phyloP scores from a whole-genome alignment of 2,888 invertebrate genomes.

The Toxonevra muliebris region DNA sequence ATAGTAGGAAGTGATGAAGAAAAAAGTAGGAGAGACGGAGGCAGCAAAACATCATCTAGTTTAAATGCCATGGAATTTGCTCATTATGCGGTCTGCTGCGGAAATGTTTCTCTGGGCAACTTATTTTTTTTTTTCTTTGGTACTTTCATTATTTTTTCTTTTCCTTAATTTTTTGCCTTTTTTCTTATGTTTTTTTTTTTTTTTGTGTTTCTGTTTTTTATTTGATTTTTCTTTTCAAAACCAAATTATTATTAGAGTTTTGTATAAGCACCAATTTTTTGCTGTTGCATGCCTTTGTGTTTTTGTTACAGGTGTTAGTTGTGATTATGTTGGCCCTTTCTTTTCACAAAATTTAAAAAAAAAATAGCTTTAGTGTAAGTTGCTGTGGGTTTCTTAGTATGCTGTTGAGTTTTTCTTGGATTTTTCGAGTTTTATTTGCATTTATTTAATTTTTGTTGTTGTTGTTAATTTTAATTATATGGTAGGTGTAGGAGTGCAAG shows the following conservation, averaged over 20 bases:
- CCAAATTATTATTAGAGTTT: slow-evolving; percentile 26
- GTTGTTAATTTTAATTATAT: too few relatives aligned
- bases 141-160: slow-evolving; percentile 50
- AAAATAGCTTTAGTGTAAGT: not conserved
- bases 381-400: too few relatives aligned
- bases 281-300: slow-evolving; percentile 23
- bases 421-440: too few relatives aligned
- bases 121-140: slow-evolving; percentile 37
- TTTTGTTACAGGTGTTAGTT: slow-evolving; percentile 36
- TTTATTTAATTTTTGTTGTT: too few relatives aligned
- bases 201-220: not conserved
- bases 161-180: slow-evolving; percentile 44
- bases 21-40: not conserved
- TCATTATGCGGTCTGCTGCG: slow-evolving; percentile 62
- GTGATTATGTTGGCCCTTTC: slow-evolving; percentile 38
- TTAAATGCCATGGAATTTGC: slow-evolving; percentile 42
- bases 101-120: slow-evolving; percentile 57
- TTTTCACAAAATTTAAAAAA: slow-evolving; percentile 59
- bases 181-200: slow-evolving; percentile 35
- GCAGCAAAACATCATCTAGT: not conserved
- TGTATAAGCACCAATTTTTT: not conserved
- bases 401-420: too few relatives aligned
- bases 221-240: slow-evolving; percentile 15
- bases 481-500: too few relatives aligned
- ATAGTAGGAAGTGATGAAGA: too few relatives aligned